A percentile compares a stretch with the other conserved stretches of the same genome.
phyloP scores from a whole-genome alignment of 2,888 invertebrate genomes.

The Polyommatus iphigenia region DNA sequence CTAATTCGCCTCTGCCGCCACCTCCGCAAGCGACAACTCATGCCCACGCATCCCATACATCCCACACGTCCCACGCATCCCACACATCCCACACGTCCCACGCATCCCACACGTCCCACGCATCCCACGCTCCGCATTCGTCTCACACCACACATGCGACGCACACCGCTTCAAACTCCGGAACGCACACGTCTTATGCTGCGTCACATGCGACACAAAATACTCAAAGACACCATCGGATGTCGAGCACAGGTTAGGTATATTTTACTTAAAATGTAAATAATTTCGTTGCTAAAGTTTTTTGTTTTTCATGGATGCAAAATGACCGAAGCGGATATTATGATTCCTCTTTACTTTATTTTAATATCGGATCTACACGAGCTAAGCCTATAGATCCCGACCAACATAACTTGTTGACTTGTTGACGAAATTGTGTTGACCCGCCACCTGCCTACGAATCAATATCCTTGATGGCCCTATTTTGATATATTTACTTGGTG shows the following conservation, averaged over 20 bases:
- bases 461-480: neutral
- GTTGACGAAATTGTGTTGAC: neutral
- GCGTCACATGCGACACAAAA: constrained; percentile 49
- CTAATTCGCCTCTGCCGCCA: constrained; percentile 93
- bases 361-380: neutral
- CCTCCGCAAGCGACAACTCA: constrained; percentile 61
- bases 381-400: neutral
- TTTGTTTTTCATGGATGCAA: too few relatives aligned
- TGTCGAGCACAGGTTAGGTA: constrained; percentile 68
- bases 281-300: too few relatives aligned
- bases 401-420: neutral
- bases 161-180: constrained; percentile 34
- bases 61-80: constrained; percentile 77
- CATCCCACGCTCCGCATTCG: constrained; percentile 38
- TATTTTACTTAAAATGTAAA: neutral
- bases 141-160: constrained; percentile 35
- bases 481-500: neutral
- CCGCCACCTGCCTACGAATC: too few relatives aligned
- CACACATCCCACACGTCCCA: constrained; percentile 40
- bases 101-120: constrained; percentile 33
- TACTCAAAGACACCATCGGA: constrained; percentile 61
- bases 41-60: constrained; percentile 37
- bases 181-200: constrained; percentile 33
- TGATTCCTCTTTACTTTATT: neutral
- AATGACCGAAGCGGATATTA: neutral